Evolutionary conservation across 2,113 vertebrate genomes (phyloP), one percentile per base, ranked within the genome.

Genomic region (Monopterus albus): DNA sequence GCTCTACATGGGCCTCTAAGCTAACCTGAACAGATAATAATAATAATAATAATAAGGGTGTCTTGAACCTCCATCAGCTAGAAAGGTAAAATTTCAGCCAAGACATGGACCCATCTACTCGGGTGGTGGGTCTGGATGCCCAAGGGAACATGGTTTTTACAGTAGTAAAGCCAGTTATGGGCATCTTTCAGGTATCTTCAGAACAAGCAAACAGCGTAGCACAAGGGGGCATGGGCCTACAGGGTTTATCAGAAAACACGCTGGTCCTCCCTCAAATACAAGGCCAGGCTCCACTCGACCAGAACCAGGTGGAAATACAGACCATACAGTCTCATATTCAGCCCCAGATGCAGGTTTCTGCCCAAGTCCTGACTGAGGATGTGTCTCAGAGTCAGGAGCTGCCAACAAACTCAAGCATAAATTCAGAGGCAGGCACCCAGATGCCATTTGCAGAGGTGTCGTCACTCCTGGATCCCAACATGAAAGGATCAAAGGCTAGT

Each of bases 401-500:
- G 3, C 59, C 40, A 0, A 58, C 55, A 21, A 60, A 70, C 71
- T 12, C 71, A 0, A 68, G 46, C 18, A 17, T 70, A 46, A 70
- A 65, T 38, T 21, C 65, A 6, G 64, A 72, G 9, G 45, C 81
- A 0, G 3, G 29, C 0, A 26, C 78, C 31, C 88, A 84, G 17
- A 81, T 94, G 58, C 92, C 93, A 3, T 94, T 94, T 45, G 93
- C 93, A 0, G 92, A 94, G 60, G 93, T 94, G 31, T 92, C 92
- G 0, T 94, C 93, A 0, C 88, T 94, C 40, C 88, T 94, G 55
- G 93, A 94, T 66, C 93, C 93, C 21, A 94, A 94, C 87, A 94
- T 94, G 93, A 94, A 94, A 68, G 92, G 93, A 55, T 93, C 93
- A 8, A 94, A 94, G 65, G 93, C 93, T 39, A 90, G 93, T 86